Evolutionary conservation across 2,113 vertebrate genomes (phyloP).

Genomic region (Condylura cristata): DNA sequence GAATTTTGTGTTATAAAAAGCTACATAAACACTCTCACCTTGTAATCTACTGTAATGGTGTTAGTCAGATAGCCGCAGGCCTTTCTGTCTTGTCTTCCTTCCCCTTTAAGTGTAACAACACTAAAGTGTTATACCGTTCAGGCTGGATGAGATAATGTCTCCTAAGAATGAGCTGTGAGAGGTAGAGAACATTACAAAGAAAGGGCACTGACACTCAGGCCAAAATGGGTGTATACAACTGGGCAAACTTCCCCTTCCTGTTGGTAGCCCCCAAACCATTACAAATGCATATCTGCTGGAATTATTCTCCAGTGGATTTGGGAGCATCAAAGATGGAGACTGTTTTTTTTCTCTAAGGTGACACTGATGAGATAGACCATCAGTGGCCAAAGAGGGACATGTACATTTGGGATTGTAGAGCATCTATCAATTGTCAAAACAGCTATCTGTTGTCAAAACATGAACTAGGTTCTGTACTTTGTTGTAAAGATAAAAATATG

Average conservation of each 20-base stretch:
- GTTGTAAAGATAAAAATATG: background rate
- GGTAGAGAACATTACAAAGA: background rate
- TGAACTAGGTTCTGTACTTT: background rate
- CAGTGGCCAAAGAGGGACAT: background rate
- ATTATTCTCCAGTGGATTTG: background rate
- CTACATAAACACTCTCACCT: slow-evolving; percentile 75
- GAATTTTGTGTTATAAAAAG: slow-evolving; percentile 75
- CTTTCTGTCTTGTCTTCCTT: slow-evolving; percentile 57
- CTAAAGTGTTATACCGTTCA: slow-evolving; percentile 55
- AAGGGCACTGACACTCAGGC: slow-evolving; percentile 5
- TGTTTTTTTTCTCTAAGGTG: background rate
- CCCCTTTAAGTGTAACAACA: slow-evolving; percentile 56
- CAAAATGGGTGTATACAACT: slow-evolving; percentile 2
- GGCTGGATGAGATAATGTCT: slow-evolving; percentile 70
- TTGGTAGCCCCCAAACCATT: background rate
- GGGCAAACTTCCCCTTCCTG: slow-evolving; percentile 24
- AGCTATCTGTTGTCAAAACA: background rate
- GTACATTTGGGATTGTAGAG: background rate
- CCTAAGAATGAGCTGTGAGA: slow-evolving; percentile 60
- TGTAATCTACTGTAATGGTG: slow-evolving; percentile 70
- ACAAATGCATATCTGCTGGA: background rate
- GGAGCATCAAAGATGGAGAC: background rate
- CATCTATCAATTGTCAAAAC: background rate
- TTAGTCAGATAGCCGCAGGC: slow-evolving; percentile 25
- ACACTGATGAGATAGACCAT: background rate